These are phyloP conservation scores for Nomada hirtipes DNA, from an alignment of 2,888 invertebrate species.

Conservation along the genomic window DNA sequence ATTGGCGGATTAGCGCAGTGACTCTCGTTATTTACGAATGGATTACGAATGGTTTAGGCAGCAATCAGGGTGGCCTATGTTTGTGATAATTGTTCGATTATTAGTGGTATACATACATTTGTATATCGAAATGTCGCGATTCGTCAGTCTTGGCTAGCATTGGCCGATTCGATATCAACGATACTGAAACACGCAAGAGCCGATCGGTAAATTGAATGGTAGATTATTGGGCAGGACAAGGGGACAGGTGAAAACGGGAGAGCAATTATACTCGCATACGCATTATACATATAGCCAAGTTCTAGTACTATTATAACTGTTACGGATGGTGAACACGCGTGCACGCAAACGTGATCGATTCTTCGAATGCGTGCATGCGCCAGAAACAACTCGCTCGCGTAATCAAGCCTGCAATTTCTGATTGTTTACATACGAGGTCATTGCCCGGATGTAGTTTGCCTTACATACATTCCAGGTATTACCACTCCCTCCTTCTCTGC, in stretches of 20 bases:
- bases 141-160: not conserved
- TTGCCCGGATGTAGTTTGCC: slow-evolving; percentile 83
- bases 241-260: slow-evolving; percentile 36
- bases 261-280: slow-evolving; percentile 48
- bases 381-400: slow-evolving; percentile 62
- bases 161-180: not conserved
- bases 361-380: slow-evolving; percentile 38
- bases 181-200: not conserved
- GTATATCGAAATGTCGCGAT: no score
- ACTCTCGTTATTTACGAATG: no score
- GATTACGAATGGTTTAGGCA: no score
- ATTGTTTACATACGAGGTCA: slow-evolving; percentile 84
- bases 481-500: slow-evolving; percentile 55
- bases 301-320: slow-evolving; percentile 35
- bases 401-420: slow-evolving; percentile 77
- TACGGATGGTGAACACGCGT: slow-evolving; percentile 44
- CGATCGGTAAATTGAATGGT: slow-evolving; percentile 39
- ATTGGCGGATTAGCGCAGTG: slow-evolving; percentile 10
- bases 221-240: slow-evolving; percentile 14
- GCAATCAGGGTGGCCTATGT: no score
- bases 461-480: slow-evolving; percentile 78
- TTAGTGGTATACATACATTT: no score
- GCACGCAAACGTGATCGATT: slow-evolving; percentile 54
- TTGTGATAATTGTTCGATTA: no score
- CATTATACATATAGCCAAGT: not conserved